phyloP scores from a whole-genome alignment of 2,797 vertebrate genomes.

The Ctenosaura bakeri region DNA sequence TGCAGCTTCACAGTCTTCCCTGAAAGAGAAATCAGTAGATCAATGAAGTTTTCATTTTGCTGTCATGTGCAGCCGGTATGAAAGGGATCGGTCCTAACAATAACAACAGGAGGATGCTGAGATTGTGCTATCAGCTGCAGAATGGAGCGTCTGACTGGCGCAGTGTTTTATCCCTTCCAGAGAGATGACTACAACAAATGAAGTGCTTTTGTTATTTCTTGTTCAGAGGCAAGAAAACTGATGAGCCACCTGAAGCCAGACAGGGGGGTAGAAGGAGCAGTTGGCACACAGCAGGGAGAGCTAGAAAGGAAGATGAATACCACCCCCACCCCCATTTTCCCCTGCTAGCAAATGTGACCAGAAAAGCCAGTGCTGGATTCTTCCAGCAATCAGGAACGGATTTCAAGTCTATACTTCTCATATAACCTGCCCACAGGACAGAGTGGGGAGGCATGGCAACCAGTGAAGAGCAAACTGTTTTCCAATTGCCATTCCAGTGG shows the following conservation, averaged over 20 bases:
- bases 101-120: fast-evolving
- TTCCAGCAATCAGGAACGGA: conserved; percentile 9
- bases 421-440: too few species aligned
- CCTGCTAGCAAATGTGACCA: conserved; percentile 14
- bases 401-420: background rate
- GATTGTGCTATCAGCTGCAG: conserved; percentile 44
- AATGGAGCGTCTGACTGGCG: conserved; percentile 39
- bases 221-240: conserved; percentile 52
- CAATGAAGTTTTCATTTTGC: conserved; percentile 49
- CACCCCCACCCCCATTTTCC: background rate
- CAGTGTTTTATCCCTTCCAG: conserved; percentile 49
- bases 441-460: background rate
- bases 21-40: conserved; percentile 50
- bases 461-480: background rate
- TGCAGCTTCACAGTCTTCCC: background rate
- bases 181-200: conserved; percentile 33
- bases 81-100: conserved; percentile 43
- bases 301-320: conserved; percentile 30
- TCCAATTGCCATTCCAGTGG: background rate
- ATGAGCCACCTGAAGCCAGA: conserved; percentile 55
- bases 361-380: conserved; percentile 41
- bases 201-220: conserved; percentile 52
- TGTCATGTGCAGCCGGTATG: background rate
- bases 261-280: background rate
- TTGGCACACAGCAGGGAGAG: conserved; percentile 43